Evolutionary conservation across 2,797 vertebrate species (phyloP).

Genomic region (Enteromius paludinosus): DNA sequence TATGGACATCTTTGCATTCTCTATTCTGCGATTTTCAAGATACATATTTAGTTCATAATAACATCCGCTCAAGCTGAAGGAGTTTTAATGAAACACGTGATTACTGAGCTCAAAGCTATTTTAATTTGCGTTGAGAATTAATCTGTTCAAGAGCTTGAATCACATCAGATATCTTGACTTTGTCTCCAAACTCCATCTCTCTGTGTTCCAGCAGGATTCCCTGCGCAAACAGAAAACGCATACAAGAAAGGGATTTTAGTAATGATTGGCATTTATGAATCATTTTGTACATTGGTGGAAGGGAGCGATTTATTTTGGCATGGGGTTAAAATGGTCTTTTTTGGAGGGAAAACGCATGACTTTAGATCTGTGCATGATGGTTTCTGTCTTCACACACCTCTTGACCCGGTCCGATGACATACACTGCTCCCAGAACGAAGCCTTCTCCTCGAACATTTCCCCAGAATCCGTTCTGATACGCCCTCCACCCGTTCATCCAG

Average conservation of each 20-base stretch:
- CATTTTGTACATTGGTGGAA: not conserved
- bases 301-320: not conserved
- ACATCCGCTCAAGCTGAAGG: not conserved
- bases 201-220: conserved; percentile 90
- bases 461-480: conserved; percentile 82
- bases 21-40: not conserved
- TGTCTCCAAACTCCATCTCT: conserved; percentile 93
- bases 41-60: not conserved
- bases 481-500: conserved; percentile 87
- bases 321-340: not conserved
- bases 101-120: conserved; percentile 40
- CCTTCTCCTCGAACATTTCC: conserved; percentile 92
- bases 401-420: conserved; percentile 83
- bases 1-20: not conserved
- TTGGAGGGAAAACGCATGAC: not conserved
- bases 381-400: conserved; percentile 77
- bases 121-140: conserved; percentile 57
- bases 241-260: not conserved
- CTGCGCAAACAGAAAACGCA: conserved; percentile 63
- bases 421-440: conserved; percentile 89
- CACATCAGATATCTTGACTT: conserved; percentile 83
- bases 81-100: not conserved
- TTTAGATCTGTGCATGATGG: too few species aligned
- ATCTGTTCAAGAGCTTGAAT: conserved; percentile 84
- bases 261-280: not conserved